These are phyloP conservation scores for Catamblyrhynchus diadema DNA, from an alignment of 2,797 vertebrate species.

Conservation along the genomic window DNA sequence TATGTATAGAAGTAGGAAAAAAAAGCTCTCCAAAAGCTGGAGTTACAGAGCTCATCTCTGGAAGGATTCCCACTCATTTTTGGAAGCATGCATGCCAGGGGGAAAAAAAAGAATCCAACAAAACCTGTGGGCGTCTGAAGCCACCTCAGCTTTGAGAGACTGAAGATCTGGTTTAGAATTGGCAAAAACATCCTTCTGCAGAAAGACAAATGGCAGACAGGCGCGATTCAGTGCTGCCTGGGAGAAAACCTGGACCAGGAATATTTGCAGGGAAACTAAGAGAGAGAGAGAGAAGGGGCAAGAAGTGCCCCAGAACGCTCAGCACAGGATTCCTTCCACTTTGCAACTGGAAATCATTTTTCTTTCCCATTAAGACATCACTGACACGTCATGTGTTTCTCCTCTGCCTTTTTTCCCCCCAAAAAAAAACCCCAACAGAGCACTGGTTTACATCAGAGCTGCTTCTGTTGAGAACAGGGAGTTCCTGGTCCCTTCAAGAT, in stretches of 20 bases:
- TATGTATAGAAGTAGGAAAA: background rate
- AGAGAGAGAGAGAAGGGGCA: background rate
- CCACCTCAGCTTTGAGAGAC: conserved; percentile 41
- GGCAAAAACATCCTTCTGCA: conserved; percentile 20
- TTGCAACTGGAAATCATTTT: background rate
- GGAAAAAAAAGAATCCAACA: background rate
- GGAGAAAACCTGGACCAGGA: background rate
- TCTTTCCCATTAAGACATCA: background rate
- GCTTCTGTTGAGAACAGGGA: background rate
- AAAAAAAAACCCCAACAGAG: background rate
- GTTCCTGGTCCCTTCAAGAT: background rate
- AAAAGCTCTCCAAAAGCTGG: conserved; percentile 10
- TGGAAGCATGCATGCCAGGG: background rate
- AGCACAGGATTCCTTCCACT: background rate
- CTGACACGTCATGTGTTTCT: background rate
- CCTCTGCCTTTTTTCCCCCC: background rate
- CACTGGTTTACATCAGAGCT: background rate
- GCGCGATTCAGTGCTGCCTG: background rate
- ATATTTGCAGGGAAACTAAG: background rate
- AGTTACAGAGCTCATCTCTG: background rate
- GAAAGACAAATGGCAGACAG: background rate
- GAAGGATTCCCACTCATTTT: conserved; percentile 14
- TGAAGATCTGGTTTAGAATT: background rate
- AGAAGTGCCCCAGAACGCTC: background rate
- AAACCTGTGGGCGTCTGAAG: conserved; percentile 30